A percentile compares a stretch with the other conserved stretches of the same genome.
These are phyloP conservation scores for Andricus curvator DNA, from an alignment of 2,888 invertebrate species.

Conservation along the genomic window DNA sequence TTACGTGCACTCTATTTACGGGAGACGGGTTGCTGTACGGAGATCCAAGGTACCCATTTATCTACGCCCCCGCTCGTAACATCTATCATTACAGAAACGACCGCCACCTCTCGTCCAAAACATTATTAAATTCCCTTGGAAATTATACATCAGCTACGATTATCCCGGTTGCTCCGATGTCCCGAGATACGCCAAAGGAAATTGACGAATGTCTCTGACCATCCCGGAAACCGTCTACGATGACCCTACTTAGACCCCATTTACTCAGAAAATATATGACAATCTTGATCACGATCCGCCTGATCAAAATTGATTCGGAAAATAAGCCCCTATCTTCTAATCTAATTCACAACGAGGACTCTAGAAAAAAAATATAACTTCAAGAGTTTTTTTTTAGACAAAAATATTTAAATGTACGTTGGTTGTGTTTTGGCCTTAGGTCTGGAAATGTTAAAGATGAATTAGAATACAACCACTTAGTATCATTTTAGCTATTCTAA, in stretches of 20 bases:
- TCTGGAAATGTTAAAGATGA: too few species aligned
- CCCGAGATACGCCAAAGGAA: not conserved
- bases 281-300: not conserved
- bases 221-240: not conserved
- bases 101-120: slow-evolving; percentile 37
- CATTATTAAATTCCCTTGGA: slow-evolving; percentile 47
- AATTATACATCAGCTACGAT: slow-evolving; percentile 10
- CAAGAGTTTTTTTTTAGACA: too few species aligned
- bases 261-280: not conserved
- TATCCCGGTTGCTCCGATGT: not conserved
- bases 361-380: not conserved
- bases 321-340: not conserved
- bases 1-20: slow-evolving; percentile 35
- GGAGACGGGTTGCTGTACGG: not conserved
- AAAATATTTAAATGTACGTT: too few species aligned
- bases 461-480: too few species aligned
- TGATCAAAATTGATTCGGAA: too few species aligned
- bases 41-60: slow-evolving; percentile 34
- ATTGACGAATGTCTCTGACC: slow-evolving; percentile 5
- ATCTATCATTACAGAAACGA: slow-evolving; percentile 40
- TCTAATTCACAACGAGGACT: not conserved
- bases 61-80: slow-evolving; percentile 42
- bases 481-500: too few species aligned
- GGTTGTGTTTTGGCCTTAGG: too few species aligned
- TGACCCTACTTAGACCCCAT: not conserved